Evolutionary conservation across 2,113 vertebrate genomes (phyloP).

Genomic region (Herpailurus yagouaroundi): DNA sequence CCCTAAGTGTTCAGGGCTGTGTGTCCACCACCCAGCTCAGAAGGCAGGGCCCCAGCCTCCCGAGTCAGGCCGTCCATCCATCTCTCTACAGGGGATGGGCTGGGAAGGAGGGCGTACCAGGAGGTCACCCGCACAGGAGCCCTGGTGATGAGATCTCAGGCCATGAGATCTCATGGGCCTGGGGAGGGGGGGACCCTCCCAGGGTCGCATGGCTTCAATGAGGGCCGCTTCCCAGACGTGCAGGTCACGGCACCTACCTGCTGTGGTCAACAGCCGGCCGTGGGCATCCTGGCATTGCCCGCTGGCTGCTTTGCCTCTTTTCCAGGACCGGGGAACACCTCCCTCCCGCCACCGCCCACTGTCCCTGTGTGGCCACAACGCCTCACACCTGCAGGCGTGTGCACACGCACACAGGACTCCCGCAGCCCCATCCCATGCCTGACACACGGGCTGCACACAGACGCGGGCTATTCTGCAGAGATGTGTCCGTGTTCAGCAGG

Average conservation of each 20-base stretch:
- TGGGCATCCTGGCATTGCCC: neutral
- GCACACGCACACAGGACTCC: no score
- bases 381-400: neutral
- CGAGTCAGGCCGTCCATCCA: neutral
- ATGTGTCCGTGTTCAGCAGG: neutral
- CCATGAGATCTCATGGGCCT: no score
- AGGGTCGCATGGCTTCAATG: accelerated
- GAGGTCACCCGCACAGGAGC: neutral
- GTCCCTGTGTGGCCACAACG: accelerated
- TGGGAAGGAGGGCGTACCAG: accelerated
- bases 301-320: neutral
- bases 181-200: neutral
- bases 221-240: neutral
- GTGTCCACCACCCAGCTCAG: neutral
- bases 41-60: neutral
- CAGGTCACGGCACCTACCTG: neutral
- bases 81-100: neutral
- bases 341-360: neutral
- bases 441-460: accelerated
- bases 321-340: neutral
- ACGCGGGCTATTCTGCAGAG: accelerated
- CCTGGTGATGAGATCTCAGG: neutral
- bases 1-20: neutral
- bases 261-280: neutral
- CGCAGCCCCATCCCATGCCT: accelerated